A percentile compares a stretch with the other conserved stretches of the same genome.
Conservation (phyloP, 2,113 vertebrate species). For the Todiramphus saurophagus region DNA sequence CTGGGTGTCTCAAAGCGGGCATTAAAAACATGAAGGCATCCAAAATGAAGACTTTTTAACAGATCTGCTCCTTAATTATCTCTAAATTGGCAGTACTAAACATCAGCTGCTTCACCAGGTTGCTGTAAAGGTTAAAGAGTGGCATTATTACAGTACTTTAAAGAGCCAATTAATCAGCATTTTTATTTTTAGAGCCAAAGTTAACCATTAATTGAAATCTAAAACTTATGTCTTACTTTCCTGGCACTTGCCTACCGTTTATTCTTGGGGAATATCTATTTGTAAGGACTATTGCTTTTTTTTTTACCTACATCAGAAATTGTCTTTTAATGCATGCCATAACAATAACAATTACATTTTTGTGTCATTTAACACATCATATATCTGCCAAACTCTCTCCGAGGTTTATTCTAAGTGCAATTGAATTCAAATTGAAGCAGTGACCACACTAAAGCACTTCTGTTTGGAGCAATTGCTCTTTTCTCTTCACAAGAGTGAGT, state of each 20-base stretch:
- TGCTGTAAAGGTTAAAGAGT: constrained; percentile 41
- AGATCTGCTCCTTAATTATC: constrained; percentile 12
- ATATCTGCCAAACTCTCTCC: constrained; percentile 42
- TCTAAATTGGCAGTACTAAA: constrained; percentile 17
- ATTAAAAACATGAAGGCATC: neutral
- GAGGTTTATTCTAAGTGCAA: constrained; percentile 47
- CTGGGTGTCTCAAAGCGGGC: neutral
- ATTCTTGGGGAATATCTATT: neutral
- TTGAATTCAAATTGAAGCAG: constrained; percentile 59
- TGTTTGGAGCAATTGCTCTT: constrained; percentile 40
- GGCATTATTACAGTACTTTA: constrained; percentile 32
- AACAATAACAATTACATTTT: constrained; percentile 36
- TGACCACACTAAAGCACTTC: constrained; percentile 47
- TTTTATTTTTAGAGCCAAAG: constrained; percentile 39
- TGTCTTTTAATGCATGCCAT: neutral
- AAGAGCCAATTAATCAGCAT: constrained; percentile 38
- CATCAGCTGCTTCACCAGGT: neutral
- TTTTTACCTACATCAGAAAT: neutral
- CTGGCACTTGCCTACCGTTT: neutral
- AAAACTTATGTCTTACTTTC: neutral
- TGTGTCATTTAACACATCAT: constrained; percentile 51
- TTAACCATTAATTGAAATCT: neutral
- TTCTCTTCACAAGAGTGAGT: constrained; percentile 12
- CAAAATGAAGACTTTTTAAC: neutral
- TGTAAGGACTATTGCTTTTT: neutral